Base-by-base conservation (phyloP, 2,113 vertebrate species). In the Desmodus rotundus region DNA sequence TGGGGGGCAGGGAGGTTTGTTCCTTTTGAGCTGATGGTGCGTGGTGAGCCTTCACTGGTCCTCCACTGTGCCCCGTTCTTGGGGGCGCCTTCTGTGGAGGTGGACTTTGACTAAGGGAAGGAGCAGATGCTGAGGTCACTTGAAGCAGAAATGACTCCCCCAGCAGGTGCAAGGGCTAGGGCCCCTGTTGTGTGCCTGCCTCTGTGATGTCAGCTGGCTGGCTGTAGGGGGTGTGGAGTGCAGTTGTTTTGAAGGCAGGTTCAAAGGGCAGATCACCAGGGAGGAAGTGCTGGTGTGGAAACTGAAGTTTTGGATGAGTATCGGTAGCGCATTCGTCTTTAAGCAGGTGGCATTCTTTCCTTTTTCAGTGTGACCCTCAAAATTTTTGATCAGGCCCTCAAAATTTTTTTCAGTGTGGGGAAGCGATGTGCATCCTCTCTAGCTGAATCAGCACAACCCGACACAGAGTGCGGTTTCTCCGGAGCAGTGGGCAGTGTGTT, bases 241-340 rank as follows among this genome's bases (percentile, higher is more conserved):
- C 91, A 94, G 87, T 93, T 95, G 96, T 90, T 95, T 95, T 82
- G 93, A 92, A 92, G 76, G 76, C 76, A 70, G 54, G 92, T 94
- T 98, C 87, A 95, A 95, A 96, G 95, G 92, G 90, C 92, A 91
- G 28, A 43, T 80, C 65, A 36, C 22, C 3, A 9, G 89, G 68
- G 65, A 96, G 95, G 87, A 92, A 91, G 91, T 89, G 84, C 92
- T 67, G 10, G 16, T 82, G 52, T 96, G 93, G 93, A 92, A 83
- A 84, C 38, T 81, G 33, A 83, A 86, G 77, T 92, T 96, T 92
- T 31, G 74, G 90, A 76, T 50, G 52, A 47, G 72, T 52, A 38
- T 41, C 9, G 22, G 36, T 31, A 31, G 52, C 56, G 56, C 33
- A 4, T 67, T 65, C 26, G 93, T 91, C 58, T 81, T 31, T 86